Evolutionary conservation across 2,113 vertebrate species (phyloP).

Genomic region (Etheostoma spectabile): DNA sequence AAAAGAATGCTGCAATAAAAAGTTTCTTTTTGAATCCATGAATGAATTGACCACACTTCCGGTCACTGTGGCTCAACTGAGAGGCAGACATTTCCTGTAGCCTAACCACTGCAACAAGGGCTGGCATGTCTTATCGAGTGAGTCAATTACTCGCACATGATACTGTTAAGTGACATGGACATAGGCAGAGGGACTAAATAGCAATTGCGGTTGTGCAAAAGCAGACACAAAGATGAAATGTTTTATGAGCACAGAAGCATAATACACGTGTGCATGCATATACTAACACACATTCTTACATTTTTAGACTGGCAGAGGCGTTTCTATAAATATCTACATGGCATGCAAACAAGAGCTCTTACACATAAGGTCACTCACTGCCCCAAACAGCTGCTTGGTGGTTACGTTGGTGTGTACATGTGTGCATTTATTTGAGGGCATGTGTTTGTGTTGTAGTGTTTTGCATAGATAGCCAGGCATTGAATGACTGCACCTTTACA

Average conservation of each 20-base stretch:
- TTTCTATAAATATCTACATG: conserved; percentile 69
- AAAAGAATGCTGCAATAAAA: background rate
- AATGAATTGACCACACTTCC: conserved; percentile 51
- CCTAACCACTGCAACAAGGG: conserved; percentile 1
- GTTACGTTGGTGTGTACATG: conserved; percentile 9
- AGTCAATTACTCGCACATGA: background rate
- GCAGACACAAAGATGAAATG: background rate
- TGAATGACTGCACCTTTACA: background rate
- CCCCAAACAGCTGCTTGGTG: conserved; percentile 71
- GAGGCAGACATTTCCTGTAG: conserved; percentile 51
- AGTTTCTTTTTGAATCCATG: conserved; percentile 12
- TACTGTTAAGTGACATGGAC: background rate
- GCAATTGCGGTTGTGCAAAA: background rate
- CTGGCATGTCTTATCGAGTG: background rate
- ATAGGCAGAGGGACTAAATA: background rate
- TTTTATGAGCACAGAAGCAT: conserved; percentile 8
- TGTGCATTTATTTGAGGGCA: conserved; percentile 16
- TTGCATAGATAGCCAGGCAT: background rate
- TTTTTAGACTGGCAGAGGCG: conserved; percentile 51
- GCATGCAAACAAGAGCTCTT: conserved; percentile 66
- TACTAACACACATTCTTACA: conserved; percentile 34
- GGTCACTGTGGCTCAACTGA: conserved; percentile 53
- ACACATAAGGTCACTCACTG: conserved; percentile 56
- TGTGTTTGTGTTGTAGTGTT: background rate
- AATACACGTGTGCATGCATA: conserved; percentile 18